Base-by-base conservation (phyloP, 1,140 invertebrate genomes). In the Heliconius congener region DNA sequence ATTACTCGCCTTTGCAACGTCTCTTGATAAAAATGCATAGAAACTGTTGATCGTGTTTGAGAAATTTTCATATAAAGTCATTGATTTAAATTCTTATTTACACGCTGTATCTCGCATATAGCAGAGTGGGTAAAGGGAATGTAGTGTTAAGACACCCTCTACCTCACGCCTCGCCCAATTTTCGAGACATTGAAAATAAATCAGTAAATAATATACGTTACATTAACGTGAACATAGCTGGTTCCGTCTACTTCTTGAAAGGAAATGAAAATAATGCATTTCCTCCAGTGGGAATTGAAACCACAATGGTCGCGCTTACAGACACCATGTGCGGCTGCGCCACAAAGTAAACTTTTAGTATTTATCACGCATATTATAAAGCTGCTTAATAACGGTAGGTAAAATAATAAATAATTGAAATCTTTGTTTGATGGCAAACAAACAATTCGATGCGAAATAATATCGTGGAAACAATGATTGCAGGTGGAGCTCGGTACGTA, bases 391-490 rank as follows among this genome's bases (percentile, higher is more conserved):
- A 60, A 60, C 23, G 8, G 9, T 60, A 60, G 55, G 55, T 60
- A 23, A 27, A n/a, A 60, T 60, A 60, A 60, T 60, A 60, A 60
- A 60, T 60, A 66, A 66, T 27, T 66, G 60, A 66, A 66, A 66
- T 66, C 27, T 66, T 23, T 23, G 23, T 23, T 23, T 23, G 23
- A 23, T 23, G 23, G 23, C 27, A 13, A 30, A 30, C 30, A 30
- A 30, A 66, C 60, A 16, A 30, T 66, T 66, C 60, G 60, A 66
- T 30, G 60, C 60, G 60, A 30, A 66, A 66, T 66, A 66, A 66
- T 66, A 66, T 66, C 60, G 60, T 66, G 60, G 60, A 66, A 66
- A 66, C 60, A 66, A 66, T 66, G 8, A 66, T 66, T 66, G 60
- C 60, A 27, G 60, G 60, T 30, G 60, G 23, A 66, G 27, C 60